Base-by-base conservation (phyloP, 2,113 vertebrate species). In the Caretta caretta region DNA sequence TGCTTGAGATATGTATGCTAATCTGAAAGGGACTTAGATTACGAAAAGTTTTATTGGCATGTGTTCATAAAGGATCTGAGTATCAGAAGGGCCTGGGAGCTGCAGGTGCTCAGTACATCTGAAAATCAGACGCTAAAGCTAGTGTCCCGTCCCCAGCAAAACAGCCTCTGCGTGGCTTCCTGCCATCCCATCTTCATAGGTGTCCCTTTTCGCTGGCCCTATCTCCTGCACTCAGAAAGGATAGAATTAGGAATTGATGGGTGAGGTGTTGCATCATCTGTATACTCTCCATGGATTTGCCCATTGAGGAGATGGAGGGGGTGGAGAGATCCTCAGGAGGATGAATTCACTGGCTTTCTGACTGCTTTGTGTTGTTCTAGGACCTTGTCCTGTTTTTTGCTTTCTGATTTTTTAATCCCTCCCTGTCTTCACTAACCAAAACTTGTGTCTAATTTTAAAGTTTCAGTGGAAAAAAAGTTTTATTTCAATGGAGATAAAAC, bases 41-140 rank as follows among this genome's bases (percentile, higher is more conserved):
- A 95, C 76, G 94, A 86, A 86, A 93, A 90, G 31, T 22, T 92
- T 86, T 92, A 38, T 31, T 96, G 90, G 54, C 83, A 6, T 86
- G 12, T 83, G 8, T 49, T 65, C 31, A 16, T 75, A 65, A 92
- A 29, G 76, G 54, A 85, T 69, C 27, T 90, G 50, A 93, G 14
- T 24, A 54, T 59, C 69, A 82, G 20, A 93, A 90, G 87, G 90
- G 38, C 31, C 48, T 53, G 48, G 42, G 54, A 94, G 35, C 69
- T 35, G 62, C 6, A 35, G 62, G 7, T 35, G 31, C 31, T n/a
- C 16, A 35, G 31, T 65, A 65, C 62, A n/a, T 65, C 31, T 65
- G 62, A 65, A n/a, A 65, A 65, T 65, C 11, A 31, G 31, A 19
- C 4, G 7, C 14, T 35, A 35, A 65, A 65, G 62, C 8, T 65